Conservation (phyloP, 2,797 vertebrate species). For the Notolabrus celidotus region DNA sequence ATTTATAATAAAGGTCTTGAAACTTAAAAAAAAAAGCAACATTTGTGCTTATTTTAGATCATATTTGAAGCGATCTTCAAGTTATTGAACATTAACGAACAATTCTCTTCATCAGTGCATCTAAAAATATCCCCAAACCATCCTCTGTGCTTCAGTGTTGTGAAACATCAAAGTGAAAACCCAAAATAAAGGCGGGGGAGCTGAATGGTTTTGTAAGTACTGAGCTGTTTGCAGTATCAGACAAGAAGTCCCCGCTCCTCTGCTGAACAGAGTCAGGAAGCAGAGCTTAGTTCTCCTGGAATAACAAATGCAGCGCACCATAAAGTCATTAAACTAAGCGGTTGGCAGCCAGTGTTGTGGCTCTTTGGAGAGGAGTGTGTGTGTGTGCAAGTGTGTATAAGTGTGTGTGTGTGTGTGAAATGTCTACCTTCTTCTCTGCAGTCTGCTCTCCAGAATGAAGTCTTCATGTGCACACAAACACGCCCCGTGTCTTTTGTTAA, state of each 20-base stretch:
- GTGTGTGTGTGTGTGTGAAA: conserved; percentile 3
- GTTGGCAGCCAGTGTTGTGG: conserved; percentile 7
- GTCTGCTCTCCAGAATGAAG: conserved; percentile 10
- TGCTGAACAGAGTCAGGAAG: neutral
- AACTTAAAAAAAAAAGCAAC: neutral
- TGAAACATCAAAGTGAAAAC: conserved; percentile 1
- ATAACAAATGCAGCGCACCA: conserved; percentile 5
- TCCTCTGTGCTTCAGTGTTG: conserved; percentile 25
- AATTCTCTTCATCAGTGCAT: neutral
- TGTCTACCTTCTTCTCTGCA: conserved; percentile 2
- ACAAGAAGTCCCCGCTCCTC: neutral
- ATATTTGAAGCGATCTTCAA: neutral
- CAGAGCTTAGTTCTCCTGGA: conserved; percentile 8
- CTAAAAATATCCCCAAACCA: neutral
- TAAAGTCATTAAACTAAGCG: conserved; percentile 17
- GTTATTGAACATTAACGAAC: neutral
- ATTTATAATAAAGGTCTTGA: neutral
- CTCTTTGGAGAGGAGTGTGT: conserved; percentile 7
- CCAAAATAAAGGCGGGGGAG: neutral
- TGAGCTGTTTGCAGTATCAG: neutral
- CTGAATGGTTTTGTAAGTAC: neutral
- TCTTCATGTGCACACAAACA: conserved; percentile 9
- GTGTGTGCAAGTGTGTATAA: too few relatives aligned
- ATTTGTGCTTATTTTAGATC: neutral
- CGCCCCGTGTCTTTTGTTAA: conserved; percentile 6